Evolutionary conservation across 1,140 invertebrate genomes (phyloP), one percentile per base, ranked within the genome.

Genomic region (Idris sp.): DNA sequence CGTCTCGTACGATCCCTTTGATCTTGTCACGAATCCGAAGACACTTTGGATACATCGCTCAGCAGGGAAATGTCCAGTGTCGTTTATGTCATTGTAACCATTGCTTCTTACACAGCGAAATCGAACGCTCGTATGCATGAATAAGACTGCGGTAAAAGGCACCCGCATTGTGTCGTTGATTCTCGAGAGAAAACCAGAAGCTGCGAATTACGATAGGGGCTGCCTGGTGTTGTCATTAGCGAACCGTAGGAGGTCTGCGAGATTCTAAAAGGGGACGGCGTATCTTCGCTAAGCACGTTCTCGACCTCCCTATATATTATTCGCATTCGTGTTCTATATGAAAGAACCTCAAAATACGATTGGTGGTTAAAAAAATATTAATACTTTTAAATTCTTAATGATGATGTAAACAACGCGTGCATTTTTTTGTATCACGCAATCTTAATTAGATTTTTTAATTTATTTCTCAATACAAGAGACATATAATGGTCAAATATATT

Each of bases 181-280:
- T 81, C 80, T 82, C 79, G 49, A 81, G 77, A 74, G 81, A 81
- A 81, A 80, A 81, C 53, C 80, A 82, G 80, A 82, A 82, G 79
- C 80, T 83, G 79, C 81, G 80, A 83, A 83, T 83, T 83, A 82
- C 78, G 81, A 83, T 83, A 82, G 81, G 81, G 81, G 81, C 74
- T 64, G 69, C 78, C 78, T 58, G 80, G 74, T 72, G 77, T 81
- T 83, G 80, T 83, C 80, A 82, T 83, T 82, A 83, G 78, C 72
- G 73, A 74, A 53, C 69, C 59, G 25, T 74, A 65, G 69, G 69
- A 74, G 69, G 69, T 74, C 69, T 71, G 67, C 49, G 46, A 69
- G 54, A 53, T 64, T 72, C 67, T 59, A 53, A 65, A 69, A 65
- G 69, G 59, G 59, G 67, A 71, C 67, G 67, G 56, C 58, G 18